These are phyloP conservation scores for Camelus dromedarius DNA, from an alignment of 2,113 vertebrate genomes.

Conservation along the genomic window DNA sequence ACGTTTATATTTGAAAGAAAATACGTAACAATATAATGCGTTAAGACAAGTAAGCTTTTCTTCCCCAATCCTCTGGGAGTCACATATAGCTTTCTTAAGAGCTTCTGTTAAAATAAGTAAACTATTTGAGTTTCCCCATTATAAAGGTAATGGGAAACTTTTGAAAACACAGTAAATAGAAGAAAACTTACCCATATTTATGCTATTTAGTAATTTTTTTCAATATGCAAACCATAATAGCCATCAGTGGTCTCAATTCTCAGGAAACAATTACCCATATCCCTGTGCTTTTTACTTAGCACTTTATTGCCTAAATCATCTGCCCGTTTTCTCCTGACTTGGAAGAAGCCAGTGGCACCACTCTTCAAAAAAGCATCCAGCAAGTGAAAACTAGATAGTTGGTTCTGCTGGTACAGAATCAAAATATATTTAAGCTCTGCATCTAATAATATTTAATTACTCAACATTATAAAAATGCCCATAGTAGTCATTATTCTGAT, in stretches of 20 bases:
- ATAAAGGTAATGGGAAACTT: neutral
- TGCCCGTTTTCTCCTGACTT: conserved; percentile 10
- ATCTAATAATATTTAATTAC: conserved; percentile 76
- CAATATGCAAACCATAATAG: neutral
- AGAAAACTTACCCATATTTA: neutral
- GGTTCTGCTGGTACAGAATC: conserved; percentile 63
- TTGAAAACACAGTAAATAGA: conserved; percentile 27
- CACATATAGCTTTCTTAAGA: neutral
- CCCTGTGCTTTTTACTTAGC: neutral
- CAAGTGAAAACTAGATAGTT: conserved; percentile 54
- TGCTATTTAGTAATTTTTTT: neutral
- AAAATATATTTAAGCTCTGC: conserved; percentile 55
- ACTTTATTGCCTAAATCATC: conserved; percentile 51
- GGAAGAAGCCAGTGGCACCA: conserved; percentile 6
- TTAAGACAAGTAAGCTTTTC: neutral
- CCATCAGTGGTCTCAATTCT: neutral
- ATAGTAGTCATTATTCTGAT: conserved; percentile 82
- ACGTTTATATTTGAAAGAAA: conserved; percentile 55
- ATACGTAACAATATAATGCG: neutral
- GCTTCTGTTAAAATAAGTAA: conserved; percentile 29
- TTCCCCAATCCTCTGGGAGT: neutral
- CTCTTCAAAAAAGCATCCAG: conserved; percentile 26
- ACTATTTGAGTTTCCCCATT: neutral
- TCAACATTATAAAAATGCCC: conserved; percentile 76
- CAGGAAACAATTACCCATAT: conserved; percentile 37